Conservation (phyloP, 1,140 invertebrate genomes). For the Camponotus vicinus region DNA sequence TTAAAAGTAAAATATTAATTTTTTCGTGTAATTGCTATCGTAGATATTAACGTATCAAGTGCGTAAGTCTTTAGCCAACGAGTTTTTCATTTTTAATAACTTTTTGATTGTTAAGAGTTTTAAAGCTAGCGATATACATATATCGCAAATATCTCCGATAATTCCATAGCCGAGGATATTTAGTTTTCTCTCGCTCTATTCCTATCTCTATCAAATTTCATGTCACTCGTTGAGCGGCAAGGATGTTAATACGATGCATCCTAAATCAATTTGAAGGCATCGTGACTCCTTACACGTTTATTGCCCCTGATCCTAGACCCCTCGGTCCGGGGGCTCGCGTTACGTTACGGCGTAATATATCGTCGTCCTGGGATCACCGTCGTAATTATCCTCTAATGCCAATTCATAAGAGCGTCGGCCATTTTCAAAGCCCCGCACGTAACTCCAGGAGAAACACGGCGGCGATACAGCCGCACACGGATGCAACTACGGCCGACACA, state of each 20-base stretch:
- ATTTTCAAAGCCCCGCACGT: conserved; percentile 82
- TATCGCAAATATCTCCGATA: background rate
- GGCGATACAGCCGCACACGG: conserved; percentile 34
- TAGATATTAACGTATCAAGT: too few species aligned
- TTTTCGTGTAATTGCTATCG: background rate
- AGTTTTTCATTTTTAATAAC: background rate
- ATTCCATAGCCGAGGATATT: conserved; percentile 1
- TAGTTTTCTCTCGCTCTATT: background rate
- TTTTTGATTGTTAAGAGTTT: background rate
- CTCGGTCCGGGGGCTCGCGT: conserved; percentile 19
- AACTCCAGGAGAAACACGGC: conserved; percentile 76
- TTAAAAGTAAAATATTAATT: background rate
- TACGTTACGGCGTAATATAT: conserved; percentile 69
- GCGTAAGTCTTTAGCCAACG: background rate
- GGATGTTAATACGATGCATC: conserved; percentile 12
- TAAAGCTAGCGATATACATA: background rate
- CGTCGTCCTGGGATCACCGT: conserved; percentile 70
- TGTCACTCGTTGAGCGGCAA: background rate
- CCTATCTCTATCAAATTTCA: background rate
- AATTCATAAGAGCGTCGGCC: conserved; percentile 75
- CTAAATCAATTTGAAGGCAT: conserved; percentile 55
- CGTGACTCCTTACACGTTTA: conserved; percentile 55
- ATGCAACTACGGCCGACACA: background rate
- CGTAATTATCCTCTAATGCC: conserved; percentile 76
- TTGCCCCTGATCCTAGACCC: conserved; percentile 40